A percentile compares a stretch with the other conserved stretches of the same genome.
Evolutionary conservation across 2,797 vertebrate species (phyloP).

Genomic region (Catostomus latipinnis): DNA sequence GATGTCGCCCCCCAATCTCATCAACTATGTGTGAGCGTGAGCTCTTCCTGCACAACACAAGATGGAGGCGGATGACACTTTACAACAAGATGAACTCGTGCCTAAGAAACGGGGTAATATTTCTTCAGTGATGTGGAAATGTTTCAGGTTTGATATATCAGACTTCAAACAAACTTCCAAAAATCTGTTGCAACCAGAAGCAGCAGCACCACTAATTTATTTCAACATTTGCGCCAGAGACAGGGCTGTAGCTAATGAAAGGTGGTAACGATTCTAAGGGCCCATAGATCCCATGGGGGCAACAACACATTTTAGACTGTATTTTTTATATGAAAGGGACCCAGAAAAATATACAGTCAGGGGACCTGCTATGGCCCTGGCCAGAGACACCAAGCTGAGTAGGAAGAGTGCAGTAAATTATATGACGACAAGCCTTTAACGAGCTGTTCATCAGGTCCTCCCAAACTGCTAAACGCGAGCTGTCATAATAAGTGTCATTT

Average conservation of each 20-base stretch:
- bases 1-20: neutral
- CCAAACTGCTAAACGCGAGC: constrained; percentile 15
- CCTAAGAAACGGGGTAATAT: constrained; percentile 11
- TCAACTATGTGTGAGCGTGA: too few species aligned
- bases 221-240: neutral
- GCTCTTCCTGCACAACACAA: too few species aligned
- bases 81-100: neutral
- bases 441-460: neutral
- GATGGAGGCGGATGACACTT: neutral
- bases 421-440: constrained; percentile 3
- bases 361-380: too few species aligned
- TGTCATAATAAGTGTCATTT: constrained; percentile 18
- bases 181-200: neutral
- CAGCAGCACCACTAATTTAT: constrained; percentile 14
- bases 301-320: neutral
- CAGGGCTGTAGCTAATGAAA: too few species aligned
- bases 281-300: too few species aligned
- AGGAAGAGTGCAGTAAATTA: constrained; percentile 24
- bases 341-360: too few species aligned
- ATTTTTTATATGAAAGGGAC: too few species aligned
- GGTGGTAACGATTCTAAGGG: too few species aligned
- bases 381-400: constrained; percentile 20
- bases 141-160: neutral
- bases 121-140: constrained; percentile 15
- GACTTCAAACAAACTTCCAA: neutral